Evolutionary conservation across 2,113 vertebrate genomes (phyloP).

Genomic region (Sinosuthora webbiana): DNA sequence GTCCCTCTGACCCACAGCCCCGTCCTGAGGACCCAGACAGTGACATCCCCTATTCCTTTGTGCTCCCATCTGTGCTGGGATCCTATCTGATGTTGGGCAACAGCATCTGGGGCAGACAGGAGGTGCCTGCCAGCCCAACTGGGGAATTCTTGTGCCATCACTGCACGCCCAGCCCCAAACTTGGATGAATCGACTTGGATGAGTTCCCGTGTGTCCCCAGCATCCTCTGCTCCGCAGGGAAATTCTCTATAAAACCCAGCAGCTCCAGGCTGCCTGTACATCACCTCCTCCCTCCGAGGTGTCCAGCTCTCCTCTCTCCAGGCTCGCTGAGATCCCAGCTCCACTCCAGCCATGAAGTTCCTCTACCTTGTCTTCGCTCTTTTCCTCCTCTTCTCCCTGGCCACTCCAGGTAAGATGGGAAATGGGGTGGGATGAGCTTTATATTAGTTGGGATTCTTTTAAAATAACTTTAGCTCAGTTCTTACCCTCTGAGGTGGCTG

Average conservation of each 20-base stretch:
- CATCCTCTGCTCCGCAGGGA: background rate
- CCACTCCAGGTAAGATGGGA: conserved; percentile 43
- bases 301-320: background rate
- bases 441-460: background rate
- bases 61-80: background rate
- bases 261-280: background rate
- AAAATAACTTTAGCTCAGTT: background rate
- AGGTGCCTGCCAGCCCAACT: background rate
- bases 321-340: background rate
- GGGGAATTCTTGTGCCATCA: background rate
- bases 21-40: background rate
- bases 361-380: conserved; percentile 3
- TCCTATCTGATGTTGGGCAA: background rate
- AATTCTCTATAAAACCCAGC: conserved; percentile 35
- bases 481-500: background rate
- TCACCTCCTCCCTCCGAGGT: background rate
- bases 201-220: background rate
- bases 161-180: accelerated
- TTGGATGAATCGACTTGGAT: background rate
- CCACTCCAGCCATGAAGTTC: conserved; percentile 44
- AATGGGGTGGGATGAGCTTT: background rate
- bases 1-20: conserved; percentile 17
- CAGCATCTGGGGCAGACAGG: too few species aligned
- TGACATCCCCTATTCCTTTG: background rate
- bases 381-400: conserved; percentile 40